These are phyloP conservation scores for Lepus oiostolus DNA, from an alignment of 2,797 vertebrate genomes.

Conservation along the genomic window DNA sequence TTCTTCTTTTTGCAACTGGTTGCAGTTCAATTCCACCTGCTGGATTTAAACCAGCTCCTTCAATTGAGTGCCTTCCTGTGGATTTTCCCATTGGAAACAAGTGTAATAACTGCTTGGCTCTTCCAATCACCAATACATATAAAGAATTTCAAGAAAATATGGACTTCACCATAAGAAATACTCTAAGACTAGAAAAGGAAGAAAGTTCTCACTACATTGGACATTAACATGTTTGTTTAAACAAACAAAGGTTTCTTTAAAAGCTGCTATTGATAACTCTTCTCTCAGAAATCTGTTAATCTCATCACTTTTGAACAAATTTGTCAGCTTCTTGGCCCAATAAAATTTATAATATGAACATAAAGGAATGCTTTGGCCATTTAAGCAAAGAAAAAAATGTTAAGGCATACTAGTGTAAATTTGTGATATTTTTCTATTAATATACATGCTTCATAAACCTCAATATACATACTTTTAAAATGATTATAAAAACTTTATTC, in stretches of 20 bases:
- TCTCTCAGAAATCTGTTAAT: constrained; percentile 63
- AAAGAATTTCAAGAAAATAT: constrained; percentile 92
- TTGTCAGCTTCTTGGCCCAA: constrained; percentile 56
- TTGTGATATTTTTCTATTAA: constrained; percentile 58
- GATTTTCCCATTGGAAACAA: constrained; percentile 91
- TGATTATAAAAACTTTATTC: constrained; percentile 50
- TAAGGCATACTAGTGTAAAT: constrained; percentile 45
- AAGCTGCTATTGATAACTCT: constrained; percentile 78
- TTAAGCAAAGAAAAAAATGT: constrained; percentile 22
- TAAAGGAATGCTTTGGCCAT: constrained; percentile 68
- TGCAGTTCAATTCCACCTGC: constrained; percentile 89
- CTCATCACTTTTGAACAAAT: constrained; percentile 47
- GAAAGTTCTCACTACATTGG: constrained; percentile 75
- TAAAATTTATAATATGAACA: constrained; percentile 69
- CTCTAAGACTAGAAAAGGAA: constrained; percentile 81
- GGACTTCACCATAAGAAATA: constrained; percentile 91
- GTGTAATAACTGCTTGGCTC: constrained; percentile 89
- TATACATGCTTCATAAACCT: constrained; percentile 43
- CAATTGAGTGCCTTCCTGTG: constrained; percentile 90
- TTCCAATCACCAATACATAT: constrained; percentile 92
- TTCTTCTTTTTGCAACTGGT: constrained; percentile 93
- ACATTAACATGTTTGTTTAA: constrained; percentile 75
- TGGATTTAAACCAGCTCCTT: constrained; percentile 91
- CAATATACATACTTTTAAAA: constrained; percentile 64
- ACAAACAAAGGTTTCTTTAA: constrained; percentile 75